These are phyloP conservation scores for Stegastes partitus DNA, from an alignment of 2,113 vertebrate genomes.

Conservation along the genomic window DNA sequence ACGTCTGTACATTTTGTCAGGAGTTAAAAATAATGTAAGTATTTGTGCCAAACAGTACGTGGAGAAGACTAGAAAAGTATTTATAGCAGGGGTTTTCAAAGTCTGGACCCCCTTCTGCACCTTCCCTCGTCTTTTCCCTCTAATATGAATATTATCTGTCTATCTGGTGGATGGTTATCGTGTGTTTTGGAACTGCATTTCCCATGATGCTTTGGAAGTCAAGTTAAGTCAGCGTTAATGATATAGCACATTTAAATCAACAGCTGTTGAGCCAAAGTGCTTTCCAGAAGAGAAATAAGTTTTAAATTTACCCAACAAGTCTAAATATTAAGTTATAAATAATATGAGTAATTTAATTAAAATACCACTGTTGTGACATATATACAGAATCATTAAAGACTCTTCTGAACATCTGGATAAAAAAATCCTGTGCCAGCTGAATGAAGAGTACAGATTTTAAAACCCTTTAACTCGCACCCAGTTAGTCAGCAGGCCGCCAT, in stretches of 20 bases:
- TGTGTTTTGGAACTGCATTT: background rate
- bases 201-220: slow-evolving; percentile 15
- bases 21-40: slow-evolving; percentile 49
- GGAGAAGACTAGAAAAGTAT: slow-evolving; percentile 38
- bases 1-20: slow-evolving; percentile 60
- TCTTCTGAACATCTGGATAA: background rate
- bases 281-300: too few relatives aligned
- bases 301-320: too few relatives aligned
- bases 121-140: too few relatives aligned
- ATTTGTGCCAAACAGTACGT: slow-evolving; percentile 79
- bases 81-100: slow-evolving; percentile 38
- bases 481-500: background rate
- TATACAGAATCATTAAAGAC: background rate
- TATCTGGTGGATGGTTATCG: too few relatives aligned
- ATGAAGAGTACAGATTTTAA: too few relatives aligned
- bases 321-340: too few relatives aligned
- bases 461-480: background rate
- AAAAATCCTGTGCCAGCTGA: too few relatives aligned
- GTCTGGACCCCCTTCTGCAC: background rate
- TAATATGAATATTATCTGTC: too few relatives aligned
- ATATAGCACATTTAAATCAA: too few relatives aligned
- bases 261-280: too few relatives aligned
- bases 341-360: background rate
- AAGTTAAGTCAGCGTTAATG: too few relatives aligned
- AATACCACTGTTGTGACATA: too few relatives aligned